These are phyloP conservation scores for Zaprionus camerounensis DNA, from an alignment of 1,140 invertebrate species.

Conservation along the genomic window DNA sequence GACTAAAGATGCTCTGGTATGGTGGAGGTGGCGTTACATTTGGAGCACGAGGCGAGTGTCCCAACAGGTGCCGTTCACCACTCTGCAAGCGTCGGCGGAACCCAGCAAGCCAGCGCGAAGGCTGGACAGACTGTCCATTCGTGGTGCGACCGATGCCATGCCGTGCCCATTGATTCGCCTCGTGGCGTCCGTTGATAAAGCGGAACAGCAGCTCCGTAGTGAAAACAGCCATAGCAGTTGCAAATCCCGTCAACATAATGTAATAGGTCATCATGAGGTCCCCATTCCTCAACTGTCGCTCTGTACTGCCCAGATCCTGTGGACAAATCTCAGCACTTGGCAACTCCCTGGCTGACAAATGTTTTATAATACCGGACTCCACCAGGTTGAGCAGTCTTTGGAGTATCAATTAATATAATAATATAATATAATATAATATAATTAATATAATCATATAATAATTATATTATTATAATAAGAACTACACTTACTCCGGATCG, in stretches of 20 bases:
- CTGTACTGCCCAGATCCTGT: conserved; percentile 90
- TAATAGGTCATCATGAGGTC: conserved; percentile 88
- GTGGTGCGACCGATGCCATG: conserved; percentile 65
- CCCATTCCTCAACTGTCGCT: conserved; percentile 89
- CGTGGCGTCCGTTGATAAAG: conserved; percentile 68
- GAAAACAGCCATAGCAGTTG: conserved; percentile 87
- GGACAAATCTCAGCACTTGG: conserved; percentile 91
- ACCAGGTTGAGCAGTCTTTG: conserved; percentile 88
- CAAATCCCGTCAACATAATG: conserved; percentile 87
- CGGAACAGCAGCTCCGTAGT: conserved; percentile 86
- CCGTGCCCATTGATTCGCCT: conserved; percentile 70
- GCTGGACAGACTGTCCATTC: conserved; percentile 62
- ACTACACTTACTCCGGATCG: conserved; percentile 87
- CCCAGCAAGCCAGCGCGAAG: conserved; percentile 61
- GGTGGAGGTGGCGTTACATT: conserved; percentile 85
- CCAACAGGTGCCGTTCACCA: conserved; percentile 54
- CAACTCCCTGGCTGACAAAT: conserved; percentile 86
- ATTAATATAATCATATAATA: not conserved
- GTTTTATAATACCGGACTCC: conserved; percentile 90
- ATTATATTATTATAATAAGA: not conserved
- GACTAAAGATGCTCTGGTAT: conserved; percentile 80
- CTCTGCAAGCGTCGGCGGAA: conserved; percentile 50
- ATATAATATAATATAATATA: too few relatives aligned
- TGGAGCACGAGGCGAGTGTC: conserved; percentile 45
- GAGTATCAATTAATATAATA: conserved; percentile 40